Evolutionary conservation across 2,113 vertebrate species (phyloP), one percentile per base, ranked within the genome.

Genomic region (Aythya baeri): DNA sequence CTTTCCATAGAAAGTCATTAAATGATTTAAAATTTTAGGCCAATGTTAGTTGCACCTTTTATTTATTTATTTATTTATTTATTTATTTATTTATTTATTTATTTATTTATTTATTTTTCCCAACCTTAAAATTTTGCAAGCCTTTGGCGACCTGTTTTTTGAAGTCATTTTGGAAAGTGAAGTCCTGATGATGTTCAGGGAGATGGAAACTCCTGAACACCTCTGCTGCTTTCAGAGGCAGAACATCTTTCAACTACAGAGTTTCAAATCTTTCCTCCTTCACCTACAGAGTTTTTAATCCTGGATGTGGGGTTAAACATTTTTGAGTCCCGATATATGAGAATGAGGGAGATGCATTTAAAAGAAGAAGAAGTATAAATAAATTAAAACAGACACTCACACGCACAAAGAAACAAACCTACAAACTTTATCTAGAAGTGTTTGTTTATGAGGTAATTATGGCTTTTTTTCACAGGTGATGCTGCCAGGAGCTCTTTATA

Each of bases 371-470:
- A 36, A 36, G 34, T 34, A 25, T 26, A 54, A 26, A 49, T 49
- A 11, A 49, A 21, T 49, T 21, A 49, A 49, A 49, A 49, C 10
- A 49, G 46, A 49, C 46, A 54, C 4, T 26, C 20, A 54, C 50
- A 52, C 22, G 13, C 25, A 54, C 22, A 54, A 4, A 15, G 23
- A 70, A 73, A 61, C 54, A 9, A 15, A 0, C 0, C 6, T 6
- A 2, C 5, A 59, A 75, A 36, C 13, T 17, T 57, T 32, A 61
- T 23, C 18, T 83, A 13, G 70, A 83, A 62, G 58, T n/a, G 2
- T 66, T 18, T 2, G 27, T 58, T 90, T 79, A 25, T 72, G 26
- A 7, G 11, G 17, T 6, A 32, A 70, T 55, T 58, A 23, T 82
- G 22, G 41, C 23, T 44, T 83, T 86, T 44, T 70, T 77, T 59